Evolutionary conservation across 2,113 vertebrate genomes (phyloP), one percentile per base, ranked within the genome.

Genomic region (Orientallactaga bullata): DNA sequence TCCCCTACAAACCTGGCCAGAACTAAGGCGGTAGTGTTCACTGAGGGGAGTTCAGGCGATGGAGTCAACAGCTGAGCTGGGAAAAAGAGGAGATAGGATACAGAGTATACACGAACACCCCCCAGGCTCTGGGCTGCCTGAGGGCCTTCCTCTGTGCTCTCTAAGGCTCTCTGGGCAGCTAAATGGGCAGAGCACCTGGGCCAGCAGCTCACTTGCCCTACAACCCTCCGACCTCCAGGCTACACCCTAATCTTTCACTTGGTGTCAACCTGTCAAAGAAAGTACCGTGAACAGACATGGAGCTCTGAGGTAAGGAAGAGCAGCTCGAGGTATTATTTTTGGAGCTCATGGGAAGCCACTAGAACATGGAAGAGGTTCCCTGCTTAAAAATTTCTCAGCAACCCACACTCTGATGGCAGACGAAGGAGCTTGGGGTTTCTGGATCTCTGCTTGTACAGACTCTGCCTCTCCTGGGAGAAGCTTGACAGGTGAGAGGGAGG

Each of bases 21-120:
- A 55, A 24, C 18, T 24, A 2, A 60, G 7, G 35, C 7, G 4
- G 11, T 55, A 11, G 0, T 0, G 1, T 47, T 4, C 16, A 42
- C 47, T 21, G 58, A 39, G 69, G 51, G 9, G 35, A 55, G 10
- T 18, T 7, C 80, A 7, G 55, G 42, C 8, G 47, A 55, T 30
- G 69, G 32, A 35, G 66, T 9, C 15, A 7, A 7, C 26, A 58
- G 26, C n/a, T 15, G 30, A 77, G 32, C 55, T 8, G 1, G 7
- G 60, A 24, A 0, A 0, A 30, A 32, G 24, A 13, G 37, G 18
- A 9, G 30, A 20, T 21, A 12, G 37, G 13, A 30, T n/a, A 0
- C 2, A 0, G 42, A 18, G 60, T 6, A 0, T 26, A 11, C 12
- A 0, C 2, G 0, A 5, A 28, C 11, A 4, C 21, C 35, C 4